Percentiles rank a stretch among this genome's conserved stretches.
phyloP scores from a whole-genome alignment of 2,113 vertebrate genomes.

The Trogon melanurus region DNA sequence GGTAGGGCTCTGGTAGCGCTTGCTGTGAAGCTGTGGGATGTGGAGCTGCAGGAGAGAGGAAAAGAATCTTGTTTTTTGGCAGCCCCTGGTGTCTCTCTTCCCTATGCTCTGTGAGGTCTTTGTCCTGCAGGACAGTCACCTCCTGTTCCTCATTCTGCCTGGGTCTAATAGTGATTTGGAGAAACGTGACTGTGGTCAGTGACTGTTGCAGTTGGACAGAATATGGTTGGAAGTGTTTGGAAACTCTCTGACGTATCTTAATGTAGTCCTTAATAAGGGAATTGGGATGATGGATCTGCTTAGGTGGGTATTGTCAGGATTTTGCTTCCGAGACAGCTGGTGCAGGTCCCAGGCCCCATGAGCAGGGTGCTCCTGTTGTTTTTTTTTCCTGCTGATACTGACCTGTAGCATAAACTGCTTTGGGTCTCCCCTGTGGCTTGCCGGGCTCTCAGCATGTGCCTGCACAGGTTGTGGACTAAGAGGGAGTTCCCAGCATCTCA shows the following conservation, averaged over 20 bases:
- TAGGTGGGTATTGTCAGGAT: not conserved
- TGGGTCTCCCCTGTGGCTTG: not conserved
- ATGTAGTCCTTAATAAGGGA: not conserved
- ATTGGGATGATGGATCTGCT: not conserved
- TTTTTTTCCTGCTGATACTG: not conserved
- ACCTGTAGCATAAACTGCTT: not conserved
- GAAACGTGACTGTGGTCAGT: not conserved
- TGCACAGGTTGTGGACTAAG: not conserved
- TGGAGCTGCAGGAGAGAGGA: not conserved
- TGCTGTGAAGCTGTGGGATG: not conserved
- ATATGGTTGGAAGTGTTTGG: not conserved
- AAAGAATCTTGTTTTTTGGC: not conserved
- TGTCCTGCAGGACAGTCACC: not conserved
- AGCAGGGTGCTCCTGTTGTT: not conserved
- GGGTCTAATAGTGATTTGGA: not conserved
- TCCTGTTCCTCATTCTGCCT: not conserved
- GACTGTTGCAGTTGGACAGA: not conserved
- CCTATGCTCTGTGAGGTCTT: not conserved
- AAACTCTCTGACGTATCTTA: not conserved
- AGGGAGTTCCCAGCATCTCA: not conserved
- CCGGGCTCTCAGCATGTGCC: not conserved
- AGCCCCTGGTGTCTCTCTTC: not conserved
- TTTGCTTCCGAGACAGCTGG: not conserved
- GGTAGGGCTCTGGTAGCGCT: not conserved
- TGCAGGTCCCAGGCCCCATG: not conserved